phyloP scores from a whole-genome alignment of 2,113 vertebrate species.

The Puntigrus tetrazona region DNA sequence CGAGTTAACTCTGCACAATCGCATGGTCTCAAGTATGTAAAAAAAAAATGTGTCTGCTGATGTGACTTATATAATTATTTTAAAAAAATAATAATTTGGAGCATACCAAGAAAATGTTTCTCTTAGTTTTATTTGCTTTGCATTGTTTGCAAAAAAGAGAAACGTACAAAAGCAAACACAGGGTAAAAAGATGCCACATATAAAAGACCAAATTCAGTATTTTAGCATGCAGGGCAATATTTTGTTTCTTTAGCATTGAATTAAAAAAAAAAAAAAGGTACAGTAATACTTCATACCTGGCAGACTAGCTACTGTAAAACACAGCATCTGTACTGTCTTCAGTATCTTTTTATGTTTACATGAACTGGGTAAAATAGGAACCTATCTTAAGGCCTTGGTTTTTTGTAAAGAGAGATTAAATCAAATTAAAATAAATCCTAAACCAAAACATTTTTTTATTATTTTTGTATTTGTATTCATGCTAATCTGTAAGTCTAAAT shows the following conservation, averaged over 20 bases:
- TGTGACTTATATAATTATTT: background rate
- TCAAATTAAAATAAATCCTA: background rate
- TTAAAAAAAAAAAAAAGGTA: too few relatives aligned
- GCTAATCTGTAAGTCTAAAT: background rate
- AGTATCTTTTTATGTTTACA: background rate
- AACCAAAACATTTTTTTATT: background rate
- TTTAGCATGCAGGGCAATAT: background rate
- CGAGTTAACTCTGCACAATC: background rate
- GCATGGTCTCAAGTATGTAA: background rate
- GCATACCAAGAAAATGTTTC: background rate
- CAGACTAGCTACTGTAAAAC: conserved; percentile 23
- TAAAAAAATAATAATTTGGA: background rate
- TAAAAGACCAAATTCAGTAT: conserved; percentile 33
- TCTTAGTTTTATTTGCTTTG: background rate
- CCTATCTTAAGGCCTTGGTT: background rate
- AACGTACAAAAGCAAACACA: background rate
- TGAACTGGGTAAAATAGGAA: background rate
- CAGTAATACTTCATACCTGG: background rate
- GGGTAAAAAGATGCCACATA: background rate
- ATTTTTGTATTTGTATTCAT: background rate
- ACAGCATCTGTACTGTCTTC: background rate
- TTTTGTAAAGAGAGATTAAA: background rate
- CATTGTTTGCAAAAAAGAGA: background rate
- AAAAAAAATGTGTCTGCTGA: background rate
- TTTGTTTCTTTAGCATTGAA: background rate